Base-by-base conservation (phyloP, 2,888 invertebrate species). In the Lapara coniferarum region DNA sequence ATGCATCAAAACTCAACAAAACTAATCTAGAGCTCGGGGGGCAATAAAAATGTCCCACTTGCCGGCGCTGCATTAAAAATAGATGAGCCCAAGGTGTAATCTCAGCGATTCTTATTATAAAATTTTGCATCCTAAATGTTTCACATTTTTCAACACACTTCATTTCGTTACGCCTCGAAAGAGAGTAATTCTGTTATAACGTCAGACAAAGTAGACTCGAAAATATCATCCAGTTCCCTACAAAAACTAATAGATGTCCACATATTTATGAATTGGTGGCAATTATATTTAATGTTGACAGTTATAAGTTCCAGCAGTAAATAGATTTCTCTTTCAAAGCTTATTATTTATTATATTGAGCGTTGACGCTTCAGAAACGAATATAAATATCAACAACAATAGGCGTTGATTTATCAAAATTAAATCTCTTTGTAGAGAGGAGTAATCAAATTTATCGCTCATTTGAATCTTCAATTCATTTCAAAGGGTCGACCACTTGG, bases 1-100 rank as follows among this genome's bases (percentile, higher is more conserved):
- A 93, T 93, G 93, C 93, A 93, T 93, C 93, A 93, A 92, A 92
- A 86, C 88, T 89, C 89, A 92, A 93, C 92, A 92, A 93, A 92
- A 92, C 92, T 93, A 92, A 93, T 93, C 92, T 90, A 87, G 84
- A 87, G 88, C 89, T 83, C 82, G 81, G 86, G 81, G 81, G 89
- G 92, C 89, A 91, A 92, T 93, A 93, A 93, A 93, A 93, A 90
- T 89, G 90, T 91, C 91, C 89, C 89, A 89, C 87, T 89, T 88
- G 89, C 86, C 81, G 79, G 83, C 83, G 83, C 80, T 82, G 86
- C 85, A 86, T 91, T 89, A 89, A 92, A 92, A 89, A 92, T 92
- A 89, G 86, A 93, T 89, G 92, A 89, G 85, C 78, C 79, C 87
- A 89, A 92, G 92, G 92, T 91, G 92, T 92, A 92, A 92, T 92